These are phyloP conservation scores for Ormyrus labotus DNA, from an alignment of 2,888 invertebrate genomes.

Conservation along the genomic window DNA sequence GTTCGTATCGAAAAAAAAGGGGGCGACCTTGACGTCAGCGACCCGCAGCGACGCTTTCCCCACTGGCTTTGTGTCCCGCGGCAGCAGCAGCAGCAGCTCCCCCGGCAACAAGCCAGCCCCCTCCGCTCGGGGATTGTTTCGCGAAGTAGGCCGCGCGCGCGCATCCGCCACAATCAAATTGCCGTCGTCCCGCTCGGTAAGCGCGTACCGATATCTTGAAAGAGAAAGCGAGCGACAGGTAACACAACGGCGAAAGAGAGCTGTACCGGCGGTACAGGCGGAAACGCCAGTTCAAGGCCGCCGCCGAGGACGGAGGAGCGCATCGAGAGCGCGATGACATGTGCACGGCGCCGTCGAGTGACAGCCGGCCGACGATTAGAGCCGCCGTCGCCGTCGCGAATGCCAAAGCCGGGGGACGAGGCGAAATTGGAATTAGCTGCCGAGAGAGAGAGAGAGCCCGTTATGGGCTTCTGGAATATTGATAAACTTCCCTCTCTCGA, in stretches of 20 bases:
- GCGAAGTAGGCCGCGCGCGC: slow-evolving; percentile 68
- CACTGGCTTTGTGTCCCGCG: not conserved
- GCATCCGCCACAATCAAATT: slow-evolving; percentile 40
- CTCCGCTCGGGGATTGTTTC: slow-evolving; percentile 63
- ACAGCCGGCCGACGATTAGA: too few species aligned
- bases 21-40: slow-evolving; percentile 59
- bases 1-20: slow-evolving; percentile 35
- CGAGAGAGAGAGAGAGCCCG: too few species aligned
- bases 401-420: too few species aligned
- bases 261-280: not conserved
- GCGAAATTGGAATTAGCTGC: too few species aligned
- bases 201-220: slow-evolving; percentile 18
- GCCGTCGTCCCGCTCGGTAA: not conserved
- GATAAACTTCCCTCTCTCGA: too few species aligned
- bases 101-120: slow-evolving; percentile 56
- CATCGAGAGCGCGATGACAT: not conserved
- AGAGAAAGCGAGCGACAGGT: slow-evolving; percentile 20
- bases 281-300: slow-evolving; percentile 39
- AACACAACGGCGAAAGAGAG: not conserved
- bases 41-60: slow-evolving; percentile 41
- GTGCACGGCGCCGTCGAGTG: too few species aligned
- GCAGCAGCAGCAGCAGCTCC: slow-evolving; percentile 46
- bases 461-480: too few species aligned
- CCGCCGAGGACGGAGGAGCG: not conserved
- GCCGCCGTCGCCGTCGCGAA: not conserved